phyloP scores from a whole-genome alignment of 2,888 invertebrate species.

The Drosophila neotestacea region DNA sequence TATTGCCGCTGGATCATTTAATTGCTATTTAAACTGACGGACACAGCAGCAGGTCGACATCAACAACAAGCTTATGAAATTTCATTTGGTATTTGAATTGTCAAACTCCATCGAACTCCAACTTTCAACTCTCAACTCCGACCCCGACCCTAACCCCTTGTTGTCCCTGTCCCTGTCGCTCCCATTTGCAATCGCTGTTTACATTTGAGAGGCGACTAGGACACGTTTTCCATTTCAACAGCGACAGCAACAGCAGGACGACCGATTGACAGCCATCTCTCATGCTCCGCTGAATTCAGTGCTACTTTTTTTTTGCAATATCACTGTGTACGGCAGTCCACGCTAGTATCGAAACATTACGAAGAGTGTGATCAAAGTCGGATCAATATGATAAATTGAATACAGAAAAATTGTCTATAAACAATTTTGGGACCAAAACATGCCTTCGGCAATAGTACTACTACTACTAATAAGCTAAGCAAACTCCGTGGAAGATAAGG shows the following conservation, averaged over 20 bases:
- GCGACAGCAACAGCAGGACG: conserved; percentile 14
- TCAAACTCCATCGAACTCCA: conserved; percentile 10
- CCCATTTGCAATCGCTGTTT: conserved; percentile 38
- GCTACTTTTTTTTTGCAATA: background rate
- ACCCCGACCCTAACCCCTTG: background rate
- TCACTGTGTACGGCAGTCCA: conserved; percentile 2
- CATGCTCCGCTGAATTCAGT: conserved; percentile 1
- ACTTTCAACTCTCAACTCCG: background rate
- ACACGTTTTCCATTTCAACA: conserved; percentile 69
- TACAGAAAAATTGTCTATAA: no score
- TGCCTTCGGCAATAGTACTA: no score
- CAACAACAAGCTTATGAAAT: conserved; percentile 67
- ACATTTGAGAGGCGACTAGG: conserved; percentile 55
- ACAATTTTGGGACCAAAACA: no score
- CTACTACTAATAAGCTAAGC: no score
- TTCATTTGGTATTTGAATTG: conserved; percentile 73
- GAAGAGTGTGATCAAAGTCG: no score
- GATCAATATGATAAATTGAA: no score
- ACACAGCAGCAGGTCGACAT: conserved; percentile 17
- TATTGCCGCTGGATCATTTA: conserved; percentile 56
- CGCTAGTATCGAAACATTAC: no score
- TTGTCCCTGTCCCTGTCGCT: background rate
- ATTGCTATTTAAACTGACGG: conserved; percentile 72
- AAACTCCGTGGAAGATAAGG: no score
- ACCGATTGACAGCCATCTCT: conserved; percentile 61